A percentile compares a stretch with the other conserved stretches of the same genome.
Evolutionary conservation across 2,113 vertebrate species (phyloP).

Genomic region (Marmota monax): DNA sequence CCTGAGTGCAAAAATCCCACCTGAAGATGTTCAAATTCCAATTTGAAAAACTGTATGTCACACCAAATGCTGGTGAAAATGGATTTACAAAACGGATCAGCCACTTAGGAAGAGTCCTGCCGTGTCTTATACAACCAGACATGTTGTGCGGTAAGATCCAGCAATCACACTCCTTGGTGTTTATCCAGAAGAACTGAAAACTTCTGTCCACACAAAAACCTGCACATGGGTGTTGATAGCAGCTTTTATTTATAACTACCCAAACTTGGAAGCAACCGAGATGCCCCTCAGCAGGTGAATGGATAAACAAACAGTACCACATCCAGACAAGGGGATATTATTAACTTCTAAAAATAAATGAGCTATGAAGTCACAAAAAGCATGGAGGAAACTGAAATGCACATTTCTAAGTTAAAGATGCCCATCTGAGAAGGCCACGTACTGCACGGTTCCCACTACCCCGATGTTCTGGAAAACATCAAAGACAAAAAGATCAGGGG

Average conservation of each 20-base stretch:
- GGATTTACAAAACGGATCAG: neutral
- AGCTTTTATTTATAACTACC: neutral
- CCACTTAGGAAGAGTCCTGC: neutral
- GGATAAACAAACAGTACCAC: neutral
- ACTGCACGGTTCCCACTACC: neutral
- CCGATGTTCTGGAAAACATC: neutral
- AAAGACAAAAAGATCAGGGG: neutral
- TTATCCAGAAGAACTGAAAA: neutral
- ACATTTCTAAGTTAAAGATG: neutral
- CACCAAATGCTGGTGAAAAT: neutral
- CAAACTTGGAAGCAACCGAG: neutral
- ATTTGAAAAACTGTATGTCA: neutral
- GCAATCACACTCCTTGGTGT: neutral
- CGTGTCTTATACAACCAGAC: neutral
- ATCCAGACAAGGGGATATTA: neutral
- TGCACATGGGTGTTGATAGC: neutral
- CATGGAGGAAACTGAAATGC: neutral
- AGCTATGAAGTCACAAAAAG: neutral
- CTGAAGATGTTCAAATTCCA: neutral
- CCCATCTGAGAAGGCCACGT: too few relatives aligned
- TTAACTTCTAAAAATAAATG: neutral
- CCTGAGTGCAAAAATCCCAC: neutral
- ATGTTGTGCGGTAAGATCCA: accelerated
- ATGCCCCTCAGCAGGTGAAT: neutral
- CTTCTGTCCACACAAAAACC: neutral